Base-by-base conservation (phyloP, 2,888 invertebrate species). In the Harpalus rufipes region DNA sequence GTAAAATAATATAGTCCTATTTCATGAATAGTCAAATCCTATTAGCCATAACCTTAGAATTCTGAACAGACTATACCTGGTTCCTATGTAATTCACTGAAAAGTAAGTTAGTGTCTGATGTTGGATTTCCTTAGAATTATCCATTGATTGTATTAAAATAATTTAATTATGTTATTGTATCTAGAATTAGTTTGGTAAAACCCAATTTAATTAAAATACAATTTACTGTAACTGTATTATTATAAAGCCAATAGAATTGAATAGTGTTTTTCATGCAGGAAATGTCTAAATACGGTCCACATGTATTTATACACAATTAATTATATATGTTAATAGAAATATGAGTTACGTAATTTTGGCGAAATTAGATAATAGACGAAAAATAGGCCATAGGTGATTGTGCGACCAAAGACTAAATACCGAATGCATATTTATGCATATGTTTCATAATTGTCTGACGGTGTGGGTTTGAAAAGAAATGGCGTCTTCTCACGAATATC, bases 241-340 rank as follows among this genome's bases (percentile, higher is more conserved):
- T 32, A 2, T 32, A 41, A 44, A 16, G n/a, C 41, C 72, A 25
- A 32, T 72, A 39, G 8, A 41, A 25, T 25, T 25, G 4, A 25
- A 18, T 25, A 25, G 12, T 39, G 32, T 68, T 68, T 25, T 68
- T 68, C 6, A 68, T 10, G 14, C 68, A 39, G 68, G 68, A 68
- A 68, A 39, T 68, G 39, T 39, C 39, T 68, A 68, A 68, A 68
- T 65, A 65, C 68, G 68, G 6, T 32, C 39, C 32, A 68, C 41
- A 12, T 63, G 16, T 63, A 12, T 51, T 51, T 51, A 63, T 21
- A 14, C 32, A n/a, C 68, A 39, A 41, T 68, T 68, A 68, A 68
- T 68, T 41, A 39, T 32, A 7, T 68, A 68, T 68, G 68, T 39
- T 68, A 68, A 68, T 68, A 21, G 12, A 14, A 18, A 10, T 63